Evolutionary conservation across 2,797 vertebrate species (phyloP).

Genomic region (Eulemur albifrons): DNA sequence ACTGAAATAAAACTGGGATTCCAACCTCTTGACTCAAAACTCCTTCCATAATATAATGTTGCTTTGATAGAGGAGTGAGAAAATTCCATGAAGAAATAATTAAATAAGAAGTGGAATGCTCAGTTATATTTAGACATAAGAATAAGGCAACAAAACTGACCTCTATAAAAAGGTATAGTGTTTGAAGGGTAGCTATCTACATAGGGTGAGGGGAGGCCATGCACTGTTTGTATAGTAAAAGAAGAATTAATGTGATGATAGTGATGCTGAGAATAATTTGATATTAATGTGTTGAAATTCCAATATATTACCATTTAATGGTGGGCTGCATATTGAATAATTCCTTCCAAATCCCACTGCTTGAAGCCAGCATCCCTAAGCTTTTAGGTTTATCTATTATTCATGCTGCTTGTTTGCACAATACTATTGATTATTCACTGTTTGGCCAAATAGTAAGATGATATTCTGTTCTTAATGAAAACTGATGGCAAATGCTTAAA

Average conservation of each 20-base stretch:
- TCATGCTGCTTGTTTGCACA: slow-evolving; percentile 48
- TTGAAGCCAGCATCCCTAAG: not conserved
- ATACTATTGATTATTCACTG: slow-evolving; percentile 46
- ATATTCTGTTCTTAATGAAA: slow-evolving; percentile 43
- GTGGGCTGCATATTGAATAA: not conserved
- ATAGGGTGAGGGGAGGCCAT: not conserved
- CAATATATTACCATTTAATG: not conserved
- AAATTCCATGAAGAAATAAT: not conserved
- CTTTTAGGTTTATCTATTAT: slow-evolving; percentile 58
- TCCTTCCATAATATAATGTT: not conserved
- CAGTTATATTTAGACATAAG: not conserved
- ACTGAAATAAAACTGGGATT: not conserved
- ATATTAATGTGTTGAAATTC: not conserved
- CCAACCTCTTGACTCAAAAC: not conserved
- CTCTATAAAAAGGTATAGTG: not conserved
- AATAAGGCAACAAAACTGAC: not conserved
- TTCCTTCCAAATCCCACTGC: slow-evolving; percentile 20
- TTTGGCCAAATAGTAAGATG: slow-evolving; percentile 21
- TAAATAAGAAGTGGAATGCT: not conserved
- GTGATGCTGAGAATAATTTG: not conserved
- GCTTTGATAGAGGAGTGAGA: not conserved
- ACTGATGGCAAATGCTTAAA: not conserved
- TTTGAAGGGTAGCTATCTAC: not conserved
- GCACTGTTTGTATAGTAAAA: not conserved
- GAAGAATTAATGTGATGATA: not conserved